Evolutionary conservation across 1,140 invertebrate genomes (phyloP), one percentile per base, ranked within the genome.

Genomic region (Scaptomyza montana): DNA sequence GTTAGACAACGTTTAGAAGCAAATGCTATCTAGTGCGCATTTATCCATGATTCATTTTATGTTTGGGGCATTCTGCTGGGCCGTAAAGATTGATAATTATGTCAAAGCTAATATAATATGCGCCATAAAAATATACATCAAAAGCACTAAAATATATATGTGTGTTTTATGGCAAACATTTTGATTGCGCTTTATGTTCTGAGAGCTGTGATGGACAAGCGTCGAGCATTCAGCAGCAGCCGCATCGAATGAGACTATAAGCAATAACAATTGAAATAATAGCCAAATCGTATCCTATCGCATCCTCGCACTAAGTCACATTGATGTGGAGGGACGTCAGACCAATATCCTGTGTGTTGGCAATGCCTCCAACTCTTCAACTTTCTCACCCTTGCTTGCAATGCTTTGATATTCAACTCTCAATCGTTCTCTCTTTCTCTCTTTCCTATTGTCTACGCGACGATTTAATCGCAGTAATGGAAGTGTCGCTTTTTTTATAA

Each of bases 191-290:
- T 50, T 56, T 41, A 43, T 47, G 9, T 63, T 65, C 65, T 77
- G 67, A 30, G 68, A 59, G 53, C 65, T 61, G 56, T 72, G 77
- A 76, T 60, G 43, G 39, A 41, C 54, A 64, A 54, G 25, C 59
- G 28, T 33, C 30, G 36, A 9, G 5, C 19, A 53, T 9, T 39
- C 39, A 28, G 13, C 50, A 39, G 33, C 16, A 43, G 41, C 39
- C 49, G 56, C 55, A 77, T 71, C 78, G 82, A 78, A 82, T 87
- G 78, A 79, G 78, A 79, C 87, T 82, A 87, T 87, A 89, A 89
- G 87, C 78, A 87, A 87, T 80, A 87, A 82, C 78, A 87, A 87
- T 87, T 82, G 76, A 77, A 89, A 82, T 89, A 87, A 87, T 89
- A 68, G 65, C 68, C 67, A 77, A 70, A 66, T 50, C 65, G 50